Percentiles rank a stretch among this genome's conserved stretches.
Evolutionary conservation across 92 coral and sea anemone species (phyloP).

Genomic region (Hydrozoanthus gracilis): DNA sequence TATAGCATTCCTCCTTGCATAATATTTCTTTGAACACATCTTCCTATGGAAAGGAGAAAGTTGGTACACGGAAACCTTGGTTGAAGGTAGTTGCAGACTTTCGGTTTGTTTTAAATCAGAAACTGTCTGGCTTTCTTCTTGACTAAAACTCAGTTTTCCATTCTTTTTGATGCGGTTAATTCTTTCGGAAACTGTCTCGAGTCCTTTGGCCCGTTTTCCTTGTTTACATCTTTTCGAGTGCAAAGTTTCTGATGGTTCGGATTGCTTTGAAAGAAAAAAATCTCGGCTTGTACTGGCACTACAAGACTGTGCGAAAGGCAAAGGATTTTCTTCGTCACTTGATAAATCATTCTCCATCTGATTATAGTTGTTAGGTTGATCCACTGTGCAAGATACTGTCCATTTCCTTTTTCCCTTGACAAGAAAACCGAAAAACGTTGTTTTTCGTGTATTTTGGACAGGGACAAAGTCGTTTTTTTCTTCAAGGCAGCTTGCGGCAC

Average conservation of each 20-base stretch:
- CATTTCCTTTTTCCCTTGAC: neutral
- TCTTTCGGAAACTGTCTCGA: conserved; percentile 28
- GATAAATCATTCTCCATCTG: neutral
- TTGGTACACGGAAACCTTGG: neutral
- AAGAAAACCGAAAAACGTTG: neutral
- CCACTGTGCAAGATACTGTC: neutral
- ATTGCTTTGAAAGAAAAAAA: neutral
- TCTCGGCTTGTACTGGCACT: neutral
- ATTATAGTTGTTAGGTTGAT: neutral
- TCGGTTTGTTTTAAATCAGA: neutral
- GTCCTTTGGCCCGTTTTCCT: neutral
- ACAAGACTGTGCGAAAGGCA: neutral
- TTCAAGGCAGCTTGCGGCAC: neutral
- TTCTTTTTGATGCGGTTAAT: neutral
- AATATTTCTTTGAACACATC: conserved; percentile 15
- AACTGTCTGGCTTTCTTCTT: neutral
- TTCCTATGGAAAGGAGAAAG: neutral
- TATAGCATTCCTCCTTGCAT: conserved; percentile 24
- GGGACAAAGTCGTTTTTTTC: neutral
- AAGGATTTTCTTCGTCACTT: neutral
- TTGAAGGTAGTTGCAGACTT: neutral
- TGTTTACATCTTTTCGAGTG: neutral
- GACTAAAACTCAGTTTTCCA: neutral
- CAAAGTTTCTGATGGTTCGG: neutral
- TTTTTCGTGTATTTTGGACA: neutral